Evolutionary conservation across 2,888 invertebrate genomes (phyloP).

Genomic region (Drosophila mettleri): DNA sequence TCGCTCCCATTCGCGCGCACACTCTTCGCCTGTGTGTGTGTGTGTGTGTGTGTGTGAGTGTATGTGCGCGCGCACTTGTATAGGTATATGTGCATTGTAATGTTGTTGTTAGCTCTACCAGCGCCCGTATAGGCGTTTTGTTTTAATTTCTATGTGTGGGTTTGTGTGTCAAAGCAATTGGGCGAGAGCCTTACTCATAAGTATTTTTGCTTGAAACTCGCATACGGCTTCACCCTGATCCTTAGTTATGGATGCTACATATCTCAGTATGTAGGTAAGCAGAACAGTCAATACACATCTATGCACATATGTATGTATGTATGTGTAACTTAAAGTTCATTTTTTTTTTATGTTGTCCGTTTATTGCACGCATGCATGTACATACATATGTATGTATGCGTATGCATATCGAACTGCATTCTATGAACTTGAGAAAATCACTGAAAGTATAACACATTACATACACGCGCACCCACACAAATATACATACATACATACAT

Average conservation of each 20-base stretch:
- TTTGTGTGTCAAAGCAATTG: constrained; percentile 80
- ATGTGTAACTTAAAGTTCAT: not conserved
- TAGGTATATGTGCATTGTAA: constrained; percentile 17
- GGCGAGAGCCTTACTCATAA: constrained; percentile 53
- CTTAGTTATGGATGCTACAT: constrained; percentile 18
- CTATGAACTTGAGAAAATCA: constrained; percentile 3
- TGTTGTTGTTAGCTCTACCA: constrained; percentile 27
- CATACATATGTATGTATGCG: not conserved
- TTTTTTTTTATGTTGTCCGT: not conserved
- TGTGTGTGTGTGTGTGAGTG: not conserved
- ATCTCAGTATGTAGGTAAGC: constrained; percentile 25
- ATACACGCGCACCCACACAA: too few species aligned
- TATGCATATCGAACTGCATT: constrained; percentile 3
- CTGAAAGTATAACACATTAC: not conserved
- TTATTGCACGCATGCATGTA: not conserved
- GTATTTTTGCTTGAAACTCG: constrained; percentile 15
- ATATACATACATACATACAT: not conserved
- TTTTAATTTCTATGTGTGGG: constrained; percentile 77
- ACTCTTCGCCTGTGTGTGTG: not conserved
- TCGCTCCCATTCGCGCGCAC: constrained; percentile 26
- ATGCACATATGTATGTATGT: not conserved
- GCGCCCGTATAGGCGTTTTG: constrained; percentile 71
- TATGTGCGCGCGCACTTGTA: not conserved
- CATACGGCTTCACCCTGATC: constrained; percentile 25
- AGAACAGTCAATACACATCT: constrained; percentile 1